These are phyloP conservation scores for Tenebrio molitor DNA, from an alignment of 1,140 invertebrate species.

Conservation along the genomic window DNA sequence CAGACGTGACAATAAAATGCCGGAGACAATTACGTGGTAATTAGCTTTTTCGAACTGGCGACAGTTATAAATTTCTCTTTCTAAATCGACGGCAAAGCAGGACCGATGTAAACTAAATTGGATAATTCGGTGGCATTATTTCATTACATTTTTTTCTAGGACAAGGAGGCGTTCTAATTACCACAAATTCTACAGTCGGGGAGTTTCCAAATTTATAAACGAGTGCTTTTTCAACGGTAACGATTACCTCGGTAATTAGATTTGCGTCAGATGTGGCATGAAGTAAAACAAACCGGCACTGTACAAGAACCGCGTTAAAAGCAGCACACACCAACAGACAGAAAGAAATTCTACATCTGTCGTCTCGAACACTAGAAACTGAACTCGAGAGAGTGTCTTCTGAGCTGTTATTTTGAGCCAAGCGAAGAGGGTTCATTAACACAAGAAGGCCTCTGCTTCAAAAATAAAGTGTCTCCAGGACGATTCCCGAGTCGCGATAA, in stretches of 20 bases:
- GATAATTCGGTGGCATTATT: conserved; percentile 25
- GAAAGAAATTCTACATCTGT: conserved; percentile 44
- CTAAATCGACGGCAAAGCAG: background rate
- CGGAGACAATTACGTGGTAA: conserved; percentile 2
- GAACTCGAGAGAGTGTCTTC: conserved; percentile 44
- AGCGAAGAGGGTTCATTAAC: conserved; percentile 60
- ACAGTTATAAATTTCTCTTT: conserved; percentile 5
- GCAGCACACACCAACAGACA: conserved; percentile 9
- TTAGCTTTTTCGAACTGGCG: background rate
- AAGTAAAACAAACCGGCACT: conserved; percentile 17
- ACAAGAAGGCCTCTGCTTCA: conserved; percentile 42
- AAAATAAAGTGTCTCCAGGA: conserved; percentile 60
- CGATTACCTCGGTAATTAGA: conserved; percentile 16
- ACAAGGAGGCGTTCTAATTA: conserved; percentile 17
- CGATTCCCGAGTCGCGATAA: conserved; percentile 20
- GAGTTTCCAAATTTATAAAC: conserved; percentile 33
- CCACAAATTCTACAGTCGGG: conserved; percentile 1
- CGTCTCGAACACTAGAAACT: conserved; percentile 1
- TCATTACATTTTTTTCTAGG: conserved; percentile 2
- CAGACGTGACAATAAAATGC: background rate
- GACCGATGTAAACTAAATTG: background rate
- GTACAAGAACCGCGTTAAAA: background rate
- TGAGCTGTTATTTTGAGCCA: conserved; percentile 52
- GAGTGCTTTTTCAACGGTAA: background rate
- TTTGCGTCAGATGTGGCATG: conserved; percentile 22